Conservation (phyloP, 2,888 invertebrate species). For the Arctia plantaginis region DNA sequence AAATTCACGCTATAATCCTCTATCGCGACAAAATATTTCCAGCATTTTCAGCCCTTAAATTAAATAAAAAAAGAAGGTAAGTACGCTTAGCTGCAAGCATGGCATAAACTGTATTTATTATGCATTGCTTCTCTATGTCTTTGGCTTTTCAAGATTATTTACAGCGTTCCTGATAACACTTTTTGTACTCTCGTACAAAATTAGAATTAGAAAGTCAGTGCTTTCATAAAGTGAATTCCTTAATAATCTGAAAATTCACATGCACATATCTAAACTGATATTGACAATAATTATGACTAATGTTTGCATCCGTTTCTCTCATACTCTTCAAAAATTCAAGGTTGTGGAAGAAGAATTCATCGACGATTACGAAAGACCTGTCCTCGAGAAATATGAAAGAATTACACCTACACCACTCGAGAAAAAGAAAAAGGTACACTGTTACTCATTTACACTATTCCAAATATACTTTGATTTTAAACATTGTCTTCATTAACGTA, state of each 20-base stretch:
- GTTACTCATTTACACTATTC: constrained; percentile 20
- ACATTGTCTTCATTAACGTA: neutral
- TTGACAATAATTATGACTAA: constrained; percentile 10
- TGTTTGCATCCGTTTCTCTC: constrained; percentile 28
- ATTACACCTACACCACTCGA: constrained; percentile 81
- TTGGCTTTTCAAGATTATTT: constrained; percentile 19
- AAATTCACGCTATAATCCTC: constrained; percentile 54
- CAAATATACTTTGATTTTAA: neutral
- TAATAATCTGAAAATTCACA: neutral
- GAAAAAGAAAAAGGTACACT: constrained; percentile 84
- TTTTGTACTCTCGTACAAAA: too few relatives aligned
- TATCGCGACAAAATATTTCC: constrained; percentile 49
- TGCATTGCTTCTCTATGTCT: constrained; percentile 64
- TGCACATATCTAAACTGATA: neutral
- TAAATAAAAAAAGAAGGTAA: constrained; percentile 45
- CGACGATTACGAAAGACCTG: constrained; percentile 92
- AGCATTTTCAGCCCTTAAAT: constrained; percentile 36
- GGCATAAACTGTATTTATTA: constrained; percentile 54
- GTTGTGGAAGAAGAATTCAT: constrained; percentile 80
- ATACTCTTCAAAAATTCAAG: constrained; percentile 64
- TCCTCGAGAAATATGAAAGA: constrained; percentile 90
- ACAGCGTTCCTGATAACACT: constrained; percentile 27
- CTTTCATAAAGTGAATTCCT: neutral
- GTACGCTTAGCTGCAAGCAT: constrained; percentile 59
- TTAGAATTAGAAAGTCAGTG: neutral